phyloP scores from a whole-genome alignment of 2,113 vertebrate species.

The Rallus limicola region DNA sequence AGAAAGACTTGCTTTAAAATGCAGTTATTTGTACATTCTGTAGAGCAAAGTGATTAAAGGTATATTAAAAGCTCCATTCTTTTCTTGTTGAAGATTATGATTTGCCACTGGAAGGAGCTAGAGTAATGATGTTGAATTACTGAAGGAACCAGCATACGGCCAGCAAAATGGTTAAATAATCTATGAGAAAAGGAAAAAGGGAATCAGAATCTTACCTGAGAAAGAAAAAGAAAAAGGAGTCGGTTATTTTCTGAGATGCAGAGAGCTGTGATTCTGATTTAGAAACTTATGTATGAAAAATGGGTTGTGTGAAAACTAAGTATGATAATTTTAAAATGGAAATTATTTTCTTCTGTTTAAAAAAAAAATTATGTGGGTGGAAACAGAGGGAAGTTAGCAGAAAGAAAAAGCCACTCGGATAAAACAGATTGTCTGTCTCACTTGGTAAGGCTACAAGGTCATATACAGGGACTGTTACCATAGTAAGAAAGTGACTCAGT shows the following conservation, averaged over 20 bases:
- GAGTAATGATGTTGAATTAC: constrained; percentile 75
- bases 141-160: neutral
- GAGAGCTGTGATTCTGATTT: constrained; percentile 1
- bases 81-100: constrained; percentile 49
- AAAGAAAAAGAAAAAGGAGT: neutral
- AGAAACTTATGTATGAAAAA: constrained; percentile 43
- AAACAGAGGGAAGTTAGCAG: constrained; percentile 14
- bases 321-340: constrained; percentile 67
- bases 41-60: constrained; percentile 17
- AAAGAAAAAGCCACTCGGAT: neutral
- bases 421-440: neutral
- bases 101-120: constrained; percentile 83
- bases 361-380: constrained; percentile 53
- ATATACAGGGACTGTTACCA: neutral
- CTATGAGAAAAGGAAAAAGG: neutral
- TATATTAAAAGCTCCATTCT: neutral
- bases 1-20: neutral
- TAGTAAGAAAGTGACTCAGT: neutral
- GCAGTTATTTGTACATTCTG: neutral
- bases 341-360: constrained; percentile 52
- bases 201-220: constrained; percentile 8
- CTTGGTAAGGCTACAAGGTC: neutral
- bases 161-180: constrained; percentile 58
- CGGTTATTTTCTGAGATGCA: constrained; percentile 37
- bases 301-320: constrained; percentile 16